Percentiles rank a stretch among this genome's conserved stretches.
These are phyloP conservation scores for Agrotis ipsilon DNA, from an alignment of 2,888 invertebrate genomes.

Conservation along the genomic window DNA sequence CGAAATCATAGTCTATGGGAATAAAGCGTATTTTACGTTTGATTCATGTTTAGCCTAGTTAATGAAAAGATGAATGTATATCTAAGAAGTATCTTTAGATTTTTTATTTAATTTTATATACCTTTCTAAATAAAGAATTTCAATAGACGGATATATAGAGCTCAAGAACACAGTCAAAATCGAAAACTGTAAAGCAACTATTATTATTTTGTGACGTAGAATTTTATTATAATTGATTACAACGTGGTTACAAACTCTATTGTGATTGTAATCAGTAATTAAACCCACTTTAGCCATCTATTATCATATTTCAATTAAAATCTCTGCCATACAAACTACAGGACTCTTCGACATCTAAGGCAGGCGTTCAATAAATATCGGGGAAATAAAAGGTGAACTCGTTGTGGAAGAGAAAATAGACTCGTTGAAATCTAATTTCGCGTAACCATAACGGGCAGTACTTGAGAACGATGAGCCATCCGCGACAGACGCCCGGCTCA, in stretches of 20 bases:
- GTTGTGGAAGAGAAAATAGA: slow-evolving; percentile 84
- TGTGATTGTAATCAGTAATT: slow-evolving; percentile 39
- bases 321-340: slow-evolving; percentile 20
- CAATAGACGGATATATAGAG: background rate
- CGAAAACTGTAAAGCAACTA: background rate
- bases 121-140: no score
- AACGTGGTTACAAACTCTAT: slow-evolving; percentile 5
- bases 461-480: slow-evolving; percentile 90
- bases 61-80: background rate
- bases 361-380: slow-evolving; percentile 78
- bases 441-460: slow-evolving; percentile 88
- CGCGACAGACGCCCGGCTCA: slow-evolving; percentile 87
- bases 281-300: slow-evolving; percentile 15
- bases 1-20: slow-evolving; percentile 16
- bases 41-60: background rate
- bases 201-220: slow-evolving; percentile 1
- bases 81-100: no score
- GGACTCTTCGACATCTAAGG: slow-evolving; percentile 58
- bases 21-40: background rate
- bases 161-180: background rate
- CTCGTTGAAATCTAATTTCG: slow-evolving; percentile 92
- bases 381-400: slow-evolving; percentile 84
- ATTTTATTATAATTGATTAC: slow-evolving; percentile 8
- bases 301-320: slow-evolving; percentile 44
- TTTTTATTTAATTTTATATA: no score